These are phyloP conservation scores for Ptyas mucosa DNA, from an alignment of 2,113 vertebrate genomes.

Conservation along the genomic window DNA sequence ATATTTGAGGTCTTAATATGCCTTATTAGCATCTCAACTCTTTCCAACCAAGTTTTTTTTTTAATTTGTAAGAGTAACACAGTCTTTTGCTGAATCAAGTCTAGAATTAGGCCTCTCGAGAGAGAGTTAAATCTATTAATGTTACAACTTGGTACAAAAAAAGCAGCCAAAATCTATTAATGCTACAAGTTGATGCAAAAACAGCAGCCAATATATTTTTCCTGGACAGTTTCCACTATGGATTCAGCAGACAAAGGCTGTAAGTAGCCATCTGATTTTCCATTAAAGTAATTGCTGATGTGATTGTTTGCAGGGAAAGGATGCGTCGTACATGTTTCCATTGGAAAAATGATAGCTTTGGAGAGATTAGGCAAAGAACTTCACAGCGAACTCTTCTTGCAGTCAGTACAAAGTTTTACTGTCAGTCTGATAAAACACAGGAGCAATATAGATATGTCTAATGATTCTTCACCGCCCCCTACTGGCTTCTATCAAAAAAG, in stretches of 20 bases:
- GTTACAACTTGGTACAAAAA: slow-evolving; percentile 48
- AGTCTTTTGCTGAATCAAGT: slow-evolving; percentile 24
- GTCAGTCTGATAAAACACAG: slow-evolving; percentile 25
- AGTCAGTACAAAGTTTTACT: slow-evolving; percentile 17
- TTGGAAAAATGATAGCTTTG: slow-evolving; percentile 42
- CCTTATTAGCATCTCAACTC: slow-evolving; percentile 27
- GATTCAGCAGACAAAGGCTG: slow-evolving; percentile 61
- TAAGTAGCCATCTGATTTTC: slow-evolving; percentile 61
- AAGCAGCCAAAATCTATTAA: slow-evolving; percentile 42
- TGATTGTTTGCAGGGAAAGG: slow-evolving; percentile 51
- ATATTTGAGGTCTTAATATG: background rate
- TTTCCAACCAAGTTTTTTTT: background rate
- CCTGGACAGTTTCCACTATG: slow-evolving; percentile 62
- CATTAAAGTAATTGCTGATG: slow-evolving; percentile 58
- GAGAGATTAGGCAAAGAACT: slow-evolving; percentile 25
- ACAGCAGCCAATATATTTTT: slow-evolving; percentile 59
- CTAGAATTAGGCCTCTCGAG: slow-evolving; percentile 61
- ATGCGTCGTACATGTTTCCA: slow-evolving; percentile 54
- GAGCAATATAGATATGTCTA: background rate
- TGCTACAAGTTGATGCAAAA: slow-evolving; percentile 48
- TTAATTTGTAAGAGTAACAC: slow-evolving; percentile 28
- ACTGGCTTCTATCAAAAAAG: background rate
- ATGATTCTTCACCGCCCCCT: slow-evolving; percentile 13
- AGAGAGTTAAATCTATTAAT: slow-evolving; percentile 65
- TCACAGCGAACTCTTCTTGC: background rate